Evolutionary conservation across 2,113 vertebrate species (phyloP), one percentile per base, ranked within the genome.

Genomic region (Oncorhynchus clarkii): DNA sequence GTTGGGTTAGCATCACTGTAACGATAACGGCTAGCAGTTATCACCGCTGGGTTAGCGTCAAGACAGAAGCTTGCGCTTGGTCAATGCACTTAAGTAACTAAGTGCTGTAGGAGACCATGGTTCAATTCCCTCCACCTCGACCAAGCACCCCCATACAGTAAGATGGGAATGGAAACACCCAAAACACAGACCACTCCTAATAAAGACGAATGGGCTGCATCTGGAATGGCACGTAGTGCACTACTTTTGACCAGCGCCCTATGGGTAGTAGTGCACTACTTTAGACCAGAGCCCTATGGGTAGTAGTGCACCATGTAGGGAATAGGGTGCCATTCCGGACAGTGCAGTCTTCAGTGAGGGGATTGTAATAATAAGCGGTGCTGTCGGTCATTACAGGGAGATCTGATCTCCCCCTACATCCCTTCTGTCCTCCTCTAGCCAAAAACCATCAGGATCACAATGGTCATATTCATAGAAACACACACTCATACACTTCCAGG

Each of bases 371-470:
- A 45, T 11, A 45, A 45, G 39, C 2, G 2, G 2, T 45, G 9
- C 39, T 1, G 39, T 45, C 9, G 39, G 39, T 45, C 51, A 54
- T 18, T 54, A 54, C 51, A 54, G 51, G 51, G 51, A 54, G 13
- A 18, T 54, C 16, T 18, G 14, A 54, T 54, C 12, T 5, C 51
- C 4, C 39, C 39, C 9, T 45, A 11, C 39, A 27, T 65, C 62
- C 48, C 57, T 72, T 64, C 64, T 84, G 26, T 71, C 80, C 22
- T 73, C 66, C 74, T 29, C 66, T 82, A 78, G 82, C 49, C 60
- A 20, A 74, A 84, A 85, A 72, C 74, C 78, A 73, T 72, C n/a
- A 76, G 81, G 84, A 82, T 78, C 75, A 84, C 71, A 86, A 86
- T 84, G 77, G 82, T 76, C 79, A 29, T 14, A 24, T 14, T 16